These are phyloP conservation scores for Hedya salicella DNA, from an alignment of 2,888 invertebrate species.

Conservation along the genomic window DNA sequence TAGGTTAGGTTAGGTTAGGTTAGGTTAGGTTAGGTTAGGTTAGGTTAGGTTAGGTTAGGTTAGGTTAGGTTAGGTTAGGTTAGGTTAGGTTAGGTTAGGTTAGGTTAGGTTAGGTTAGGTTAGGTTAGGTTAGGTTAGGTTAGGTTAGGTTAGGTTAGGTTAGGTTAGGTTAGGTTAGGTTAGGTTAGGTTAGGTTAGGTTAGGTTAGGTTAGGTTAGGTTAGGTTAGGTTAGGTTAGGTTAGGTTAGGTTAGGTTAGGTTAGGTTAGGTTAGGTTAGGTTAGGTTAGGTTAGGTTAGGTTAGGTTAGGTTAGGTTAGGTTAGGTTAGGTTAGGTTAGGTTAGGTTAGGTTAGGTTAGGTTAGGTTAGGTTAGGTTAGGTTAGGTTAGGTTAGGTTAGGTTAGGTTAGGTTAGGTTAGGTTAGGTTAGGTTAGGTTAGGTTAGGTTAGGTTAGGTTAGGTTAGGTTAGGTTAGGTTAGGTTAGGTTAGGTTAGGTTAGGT, in stretches of 20 bases:
- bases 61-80: conserved; percentile 16
- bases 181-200: conserved; percentile 24
- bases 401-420: neutral
- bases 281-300: conserved; percentile 6
- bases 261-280: conserved; percentile 8
- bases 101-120: conserved; percentile 26
- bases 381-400: neutral
- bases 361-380: conserved; percentile 4
- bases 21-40: conserved; percentile 9
- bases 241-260: conserved; percentile 25
- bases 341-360: conserved; percentile 12
- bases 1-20: conserved; percentile 11
- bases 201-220: conserved; percentile 26
- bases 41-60: conserved; percentile 6
- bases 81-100: conserved; percentile 18
- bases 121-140: conserved; percentile 25
- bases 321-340: conserved; percentile 10
- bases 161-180: conserved; percentile 25
- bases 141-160: conserved; percentile 12
- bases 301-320: conserved; percentile 4
- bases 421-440: conserved; percentile 1
- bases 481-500: conserved; percentile 34
- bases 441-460: conserved; percentile 30
- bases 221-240: conserved; percentile 25
- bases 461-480: conserved; percentile 18